Base-by-base conservation (phyloP, 2,888 invertebrate genomes). In the Polyploca ridens region DNA sequence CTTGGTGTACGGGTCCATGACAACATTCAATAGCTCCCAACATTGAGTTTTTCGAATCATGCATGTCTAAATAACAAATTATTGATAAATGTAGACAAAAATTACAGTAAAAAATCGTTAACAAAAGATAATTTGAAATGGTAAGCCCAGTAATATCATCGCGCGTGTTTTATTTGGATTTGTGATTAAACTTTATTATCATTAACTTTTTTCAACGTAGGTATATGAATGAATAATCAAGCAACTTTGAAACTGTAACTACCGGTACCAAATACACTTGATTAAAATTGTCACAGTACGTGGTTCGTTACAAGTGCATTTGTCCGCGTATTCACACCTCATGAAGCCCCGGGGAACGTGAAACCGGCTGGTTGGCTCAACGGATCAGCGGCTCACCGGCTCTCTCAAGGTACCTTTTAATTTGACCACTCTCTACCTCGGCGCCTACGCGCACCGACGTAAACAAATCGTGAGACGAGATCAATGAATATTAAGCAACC, bases 401-500 rank as follows among this genome's bases (percentile, higher is more conserved):
- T 68, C 62, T 64, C 58, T 61, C 66, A 57, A 66, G 78, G 77
- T 79, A 76, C 80, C 77, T 86, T 88, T 87, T 87, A 89, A 89
- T 87, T 88, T 86, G 85, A 85, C 75, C 84, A 83, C 82, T 83
- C 83, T 81, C 78, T 78, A 77, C 74, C 69, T 79, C 79, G 82
- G 86, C 89, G 87, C 90, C 89, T 86, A 89, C 83, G 79, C 82
- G 69, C 73, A 74, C 71, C 83, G 88, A 87, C 88, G 86, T 89
- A 89, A 90, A 92, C 91, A 90, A 91, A 91, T 89, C 87, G 85
- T 86, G 82, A 88, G 86, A 85, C 79, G 88, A 86, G 86, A 90
- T 88, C 91, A 88, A 93, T 91, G 91, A 91, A 93, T 93, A 92
- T 90, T 90, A 90, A 93, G 85, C 84, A 86, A 89, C 87, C 87